Evolutionary conservation across 2,888 invertebrate genomes (phyloP).

Genomic region (Cryptosula pallasiana): DNA sequence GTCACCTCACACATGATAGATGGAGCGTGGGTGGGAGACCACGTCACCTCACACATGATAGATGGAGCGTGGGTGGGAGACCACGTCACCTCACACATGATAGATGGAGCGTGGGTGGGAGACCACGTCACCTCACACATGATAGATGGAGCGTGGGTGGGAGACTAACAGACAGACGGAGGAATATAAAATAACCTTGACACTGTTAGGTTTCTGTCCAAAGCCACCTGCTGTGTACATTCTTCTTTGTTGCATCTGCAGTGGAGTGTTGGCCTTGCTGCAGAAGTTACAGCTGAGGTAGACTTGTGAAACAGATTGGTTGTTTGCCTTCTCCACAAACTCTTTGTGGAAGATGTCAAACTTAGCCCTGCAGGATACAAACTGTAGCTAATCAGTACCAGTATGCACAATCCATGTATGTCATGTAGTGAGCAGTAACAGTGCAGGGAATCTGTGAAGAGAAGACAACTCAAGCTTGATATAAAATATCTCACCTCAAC

Average conservation of each 20-base stretch:
- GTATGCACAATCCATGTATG: not conserved
- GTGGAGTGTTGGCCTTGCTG: constrained; percentile 72
- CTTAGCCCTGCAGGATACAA: constrained; percentile 59
- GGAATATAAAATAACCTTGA: not conserved
- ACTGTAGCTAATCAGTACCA: not conserved
- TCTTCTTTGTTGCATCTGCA: not conserved
- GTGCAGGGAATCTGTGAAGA: too few species aligned
- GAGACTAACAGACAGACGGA: too few species aligned
- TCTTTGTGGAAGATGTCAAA: constrained; percentile 75
- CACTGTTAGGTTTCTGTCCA: not conserved
- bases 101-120: too few species aligned
- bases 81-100: too few species aligned
- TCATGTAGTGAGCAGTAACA: not conserved
- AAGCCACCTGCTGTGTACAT: constrained; percentile 19
- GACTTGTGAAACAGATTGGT: constrained; percentile 57
- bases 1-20: too few species aligned
- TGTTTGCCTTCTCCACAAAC: constrained; percentile 58
- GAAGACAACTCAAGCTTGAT: too few species aligned
- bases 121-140: too few species aligned
- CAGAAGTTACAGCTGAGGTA: constrained; percentile 90
- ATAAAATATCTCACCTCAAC: constrained; percentile 49
- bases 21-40: too few species aligned
- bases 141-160: too few species aligned
- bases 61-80: too few species aligned
- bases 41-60: too few species aligned